phyloP scores from a whole-genome alignment of 2,888 invertebrate species.

The Leptinotarsa peninsularis region DNA sequence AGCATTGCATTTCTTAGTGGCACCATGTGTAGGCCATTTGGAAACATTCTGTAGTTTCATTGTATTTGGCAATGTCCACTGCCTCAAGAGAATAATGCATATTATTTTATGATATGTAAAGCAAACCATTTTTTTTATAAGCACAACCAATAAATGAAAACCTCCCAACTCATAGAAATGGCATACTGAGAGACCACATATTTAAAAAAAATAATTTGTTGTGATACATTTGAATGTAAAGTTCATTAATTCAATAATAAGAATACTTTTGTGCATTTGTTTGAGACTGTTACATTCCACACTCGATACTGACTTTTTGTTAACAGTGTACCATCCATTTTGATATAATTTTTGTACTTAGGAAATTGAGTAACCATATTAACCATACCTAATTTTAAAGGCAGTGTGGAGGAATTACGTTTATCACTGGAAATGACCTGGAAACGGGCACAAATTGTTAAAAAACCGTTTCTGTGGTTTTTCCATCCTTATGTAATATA shows the following conservation, averaged over 20 bases:
- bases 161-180: no score
- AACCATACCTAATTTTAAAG: slow-evolving; percentile 10
- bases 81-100: no score
- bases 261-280: neutral
- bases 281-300: slow-evolving; percentile 36
- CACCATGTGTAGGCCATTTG: no score
- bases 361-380: slow-evolving; percentile 16
- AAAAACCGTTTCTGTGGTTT: slow-evolving; percentile 31
- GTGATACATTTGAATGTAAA: neutral
- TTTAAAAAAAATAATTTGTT: no score
- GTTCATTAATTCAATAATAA: neutral
- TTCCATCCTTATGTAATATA: slow-evolving; percentile 40
- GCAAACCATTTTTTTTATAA: no score
- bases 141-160: no score
- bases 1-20: no score
- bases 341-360: slow-evolving; percentile 13
- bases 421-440: neutral
- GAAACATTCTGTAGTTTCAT: no score
- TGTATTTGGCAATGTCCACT: no score
- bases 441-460: neutral
- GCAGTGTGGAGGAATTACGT: slow-evolving; percentile 15
- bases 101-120: no score
- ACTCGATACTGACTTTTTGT: slow-evolving; percentile 27
- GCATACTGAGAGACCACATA: no score
- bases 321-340: slow-evolving; percentile 27